Percentiles rank a stretch among this genome's conserved stretches.
phyloP scores from a whole-genome alignment of 2,888 invertebrate species.

The Panzeria rudis region DNA sequence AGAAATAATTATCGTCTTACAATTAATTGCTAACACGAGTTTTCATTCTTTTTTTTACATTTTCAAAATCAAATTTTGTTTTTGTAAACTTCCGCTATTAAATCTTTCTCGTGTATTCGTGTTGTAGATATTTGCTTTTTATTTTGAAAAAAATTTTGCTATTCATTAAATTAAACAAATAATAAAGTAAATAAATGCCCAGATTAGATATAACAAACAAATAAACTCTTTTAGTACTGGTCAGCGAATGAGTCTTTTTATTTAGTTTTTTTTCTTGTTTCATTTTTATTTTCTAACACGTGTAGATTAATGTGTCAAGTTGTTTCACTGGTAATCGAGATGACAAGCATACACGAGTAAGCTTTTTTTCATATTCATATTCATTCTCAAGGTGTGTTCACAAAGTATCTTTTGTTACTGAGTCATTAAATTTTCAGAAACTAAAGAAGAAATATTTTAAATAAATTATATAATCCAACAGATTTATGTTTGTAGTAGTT shows the following conservation, averaged over 20 bases:
- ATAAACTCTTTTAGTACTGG: neutral
- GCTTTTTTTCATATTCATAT: neutral
- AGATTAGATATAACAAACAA: neutral
- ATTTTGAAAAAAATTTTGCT: neutral
- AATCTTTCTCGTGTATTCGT: neutral
- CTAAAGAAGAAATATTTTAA: neutral
- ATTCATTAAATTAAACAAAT: conserved; percentile 20
- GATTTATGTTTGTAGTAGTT: neutral
- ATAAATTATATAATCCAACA: neutral
- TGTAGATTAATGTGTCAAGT: conserved; percentile 57
- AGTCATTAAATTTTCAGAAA: conserved; percentile 21
- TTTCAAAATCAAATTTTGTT: conserved; percentile 6
- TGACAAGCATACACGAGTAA: neutral
- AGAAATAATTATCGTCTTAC: conserved; percentile 35
- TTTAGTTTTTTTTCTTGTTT: neutral
- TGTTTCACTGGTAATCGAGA: neutral
- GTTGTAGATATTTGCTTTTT: neutral
- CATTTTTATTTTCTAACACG: conserved; percentile 43
- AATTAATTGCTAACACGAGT: conserved; percentile 56
- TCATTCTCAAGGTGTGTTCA: conserved; percentile 28
- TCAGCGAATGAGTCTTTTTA: conserved; percentile 15
- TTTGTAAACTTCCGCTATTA: conserved; percentile 32
- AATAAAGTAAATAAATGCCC: neutral
- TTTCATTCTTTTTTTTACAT: conserved; percentile 14
- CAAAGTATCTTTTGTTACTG: conserved; percentile 1